Evolutionary conservation across 2,888 invertebrate genomes (phyloP), one percentile per base, ranked within the genome.

Genomic region (Eudemis profundana): DNA sequence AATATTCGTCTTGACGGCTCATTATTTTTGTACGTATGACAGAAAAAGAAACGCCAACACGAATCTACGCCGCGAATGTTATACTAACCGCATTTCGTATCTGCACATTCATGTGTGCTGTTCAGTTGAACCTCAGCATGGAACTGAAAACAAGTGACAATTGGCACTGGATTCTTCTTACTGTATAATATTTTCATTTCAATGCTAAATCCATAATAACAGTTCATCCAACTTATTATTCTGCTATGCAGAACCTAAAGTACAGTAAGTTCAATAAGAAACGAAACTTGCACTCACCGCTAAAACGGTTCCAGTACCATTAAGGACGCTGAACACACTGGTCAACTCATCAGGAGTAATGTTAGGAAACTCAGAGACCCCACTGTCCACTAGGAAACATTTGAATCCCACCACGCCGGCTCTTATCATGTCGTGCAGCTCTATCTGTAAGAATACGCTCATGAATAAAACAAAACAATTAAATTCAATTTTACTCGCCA

Each of bases 351-450:
- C 73, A 61, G 86, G 83, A n/a, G 83, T 86, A 0, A 95, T 93
- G 68, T 93, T 88, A 0, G 94, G 93, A 76, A 96, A 96, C 78
- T 95, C 95, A 0, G 94, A 92, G 0, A 94, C 91, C 2, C 95
- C 94, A 64, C 94, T 94, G 46, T 94, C 93, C 68, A 93, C 93
- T 47, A 96, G 82, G 69, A 94, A 95, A 74, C 95, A 95, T 83
- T 96, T 95, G 71, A 96, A 94, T 4, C 96, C 96, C 33, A 95
- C 93, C 0, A 95, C 95, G 8, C 96, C 95, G 23, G 93, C 93
- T 1, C 87, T 78, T 1, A 95, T 84, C 77, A 96, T 82, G 7
- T 88, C 82, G 51, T 84, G 79, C 53, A 95, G 76, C 10, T 95
- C 93, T 49, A 82, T 77, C 94, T 94, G 74, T 72, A 57, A 50